Evolutionary conservation across 2,113 vertebrate genomes (phyloP).

Genomic region (Eptesicus fuscus): DNA sequence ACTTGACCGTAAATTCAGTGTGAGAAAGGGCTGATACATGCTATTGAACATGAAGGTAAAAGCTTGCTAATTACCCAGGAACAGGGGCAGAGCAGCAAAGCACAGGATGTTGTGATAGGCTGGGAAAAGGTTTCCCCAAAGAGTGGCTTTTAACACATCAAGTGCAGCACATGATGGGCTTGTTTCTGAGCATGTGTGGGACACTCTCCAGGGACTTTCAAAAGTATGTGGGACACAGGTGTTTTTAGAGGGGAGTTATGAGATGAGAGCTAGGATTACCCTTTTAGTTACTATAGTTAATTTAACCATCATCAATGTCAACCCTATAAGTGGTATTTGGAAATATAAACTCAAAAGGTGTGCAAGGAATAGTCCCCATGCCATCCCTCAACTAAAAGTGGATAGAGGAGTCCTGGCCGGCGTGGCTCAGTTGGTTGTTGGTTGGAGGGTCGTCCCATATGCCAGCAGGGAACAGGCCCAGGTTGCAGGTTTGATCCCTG

Average conservation of each 20-base stretch:
- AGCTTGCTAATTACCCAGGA: background rate
- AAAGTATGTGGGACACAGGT: background rate
- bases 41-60: background rate
- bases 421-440: no score
- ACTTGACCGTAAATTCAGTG: background rate
- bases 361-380: background rate
- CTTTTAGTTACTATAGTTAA: background rate
- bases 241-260: background rate
- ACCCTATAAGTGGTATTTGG: background rate
- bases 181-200: background rate
- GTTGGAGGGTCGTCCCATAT: no score
- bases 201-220: background rate
- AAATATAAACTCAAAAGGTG: background rate
- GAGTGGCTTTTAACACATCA: background rate
- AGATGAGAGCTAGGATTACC: background rate
- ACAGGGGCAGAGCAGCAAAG: background rate
- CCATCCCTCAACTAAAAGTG: background rate
- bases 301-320: background rate
- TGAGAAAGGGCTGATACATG: background rate
- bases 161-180: accelerated
- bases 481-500: no score
- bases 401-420: background rate
- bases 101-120: accelerated
- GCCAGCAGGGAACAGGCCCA: no score
- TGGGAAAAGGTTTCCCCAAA: background rate